Evolutionary conservation across 2,113 vertebrate genomes (phyloP), one percentile per base, ranked within the genome.

Genomic region (Xiphophorus hellerii): DNA sequence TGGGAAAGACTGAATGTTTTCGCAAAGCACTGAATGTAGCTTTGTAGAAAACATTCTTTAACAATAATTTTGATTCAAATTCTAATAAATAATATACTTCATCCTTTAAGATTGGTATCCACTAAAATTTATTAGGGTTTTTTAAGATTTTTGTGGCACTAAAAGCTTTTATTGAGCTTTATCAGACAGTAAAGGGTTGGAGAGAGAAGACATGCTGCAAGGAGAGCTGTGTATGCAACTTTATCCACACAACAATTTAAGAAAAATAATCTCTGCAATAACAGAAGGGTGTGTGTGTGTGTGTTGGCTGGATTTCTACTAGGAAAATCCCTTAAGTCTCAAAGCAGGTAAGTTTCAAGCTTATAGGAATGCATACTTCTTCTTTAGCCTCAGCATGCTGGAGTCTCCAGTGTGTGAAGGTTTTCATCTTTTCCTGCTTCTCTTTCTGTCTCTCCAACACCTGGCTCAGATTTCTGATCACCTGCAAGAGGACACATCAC

Each of bases 361-460:
- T 30, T 42, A 15, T 48, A 14, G 13, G 5, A 70, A 69, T 33
- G 30, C 29, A 30, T 94, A 99, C 98, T 90, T 99, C 95, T 79
- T 97, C 94, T 91, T 93, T 96, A 77, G 90, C 88, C 80, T 93
- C 94, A 31, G 92, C 73, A 9, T 95, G 95, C 75, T 95, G 90
- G 82, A 97, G 87, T 81, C 95, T 94, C 98, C 98, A 99, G 61
- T 94, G 90, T 0, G 93, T 95, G 92, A 99, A 97, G 22, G 78
- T 93, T 81, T 88, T 96, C 96, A 97, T 97, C 88, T 97, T 84
- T 84, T 97, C 96, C 84, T 86, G 82, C 83, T 93, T 96, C 72
- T 97, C 95, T 90, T 96, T 98, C 70, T 99, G 96, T 84, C 93
- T 97, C 84, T 96, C 93, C 87, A 97, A 78, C 33, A 96, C 95